phyloP scores from a whole-genome alignment of 1,140 invertebrate species.

The Pantala flavescens region DNA sequence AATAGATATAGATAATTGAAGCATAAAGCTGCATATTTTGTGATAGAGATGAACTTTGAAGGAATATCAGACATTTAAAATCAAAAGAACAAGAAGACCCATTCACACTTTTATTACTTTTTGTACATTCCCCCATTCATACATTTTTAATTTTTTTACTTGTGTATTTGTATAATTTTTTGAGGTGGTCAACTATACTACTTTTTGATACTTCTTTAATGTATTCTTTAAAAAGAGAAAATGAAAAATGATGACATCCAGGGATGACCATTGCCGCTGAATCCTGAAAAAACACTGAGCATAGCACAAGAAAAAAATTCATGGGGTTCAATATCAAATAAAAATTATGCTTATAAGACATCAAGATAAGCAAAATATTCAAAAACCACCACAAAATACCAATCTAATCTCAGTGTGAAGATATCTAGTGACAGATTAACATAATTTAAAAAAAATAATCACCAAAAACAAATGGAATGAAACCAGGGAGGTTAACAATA shows the following conservation, averaged over 20 bases:
- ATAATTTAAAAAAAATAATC: background rate
- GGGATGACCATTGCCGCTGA: background rate
- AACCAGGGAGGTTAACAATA: background rate
- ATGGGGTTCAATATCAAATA: background rate
- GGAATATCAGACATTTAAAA: background rate
- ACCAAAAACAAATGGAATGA: conserved; percentile 5
- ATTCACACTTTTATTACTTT: background rate
- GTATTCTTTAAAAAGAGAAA: background rate
- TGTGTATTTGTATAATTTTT: conserved; percentile 2
- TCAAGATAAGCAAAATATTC: background rate
- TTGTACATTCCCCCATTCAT: conserved; percentile 9
- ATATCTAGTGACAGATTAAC: background rate
- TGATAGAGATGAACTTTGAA: too few relatives aligned
- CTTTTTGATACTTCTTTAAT: background rate
- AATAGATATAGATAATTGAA: too few relatives aligned
- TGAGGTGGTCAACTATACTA: conserved; percentile 1
- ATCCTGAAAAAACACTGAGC: background rate
- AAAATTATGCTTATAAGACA: background rate
- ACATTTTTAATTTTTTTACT: background rate
- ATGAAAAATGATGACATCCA: background rate
- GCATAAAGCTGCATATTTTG: too few relatives aligned
- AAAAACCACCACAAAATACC: conserved; percentile 4
- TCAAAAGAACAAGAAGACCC: background rate
- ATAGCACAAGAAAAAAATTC: background rate
- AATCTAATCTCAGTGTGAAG: background rate